Evolutionary conservation across 2,797 vertebrate species (phyloP), one percentile per base, ranked within the genome.

Genomic region (Syngnathus rostellatus): DNA sequence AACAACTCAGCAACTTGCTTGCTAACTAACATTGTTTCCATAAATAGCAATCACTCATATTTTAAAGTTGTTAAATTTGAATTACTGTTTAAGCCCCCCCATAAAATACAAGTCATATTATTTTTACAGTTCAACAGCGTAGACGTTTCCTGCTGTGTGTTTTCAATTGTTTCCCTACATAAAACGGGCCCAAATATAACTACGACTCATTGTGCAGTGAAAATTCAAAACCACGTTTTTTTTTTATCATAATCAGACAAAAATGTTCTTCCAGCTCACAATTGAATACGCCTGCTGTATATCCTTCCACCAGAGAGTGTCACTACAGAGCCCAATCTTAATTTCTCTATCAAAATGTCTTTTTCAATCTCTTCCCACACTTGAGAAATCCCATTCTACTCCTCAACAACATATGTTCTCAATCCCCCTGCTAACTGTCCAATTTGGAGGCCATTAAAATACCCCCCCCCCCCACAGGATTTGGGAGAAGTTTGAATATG

Each of bases 241-340:
- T 17, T 48, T 5, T 17, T 48, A 19, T 48, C 17, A 16, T 48
- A 48, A 48, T 45, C 46, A 48, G 16, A n/a, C 8, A 51, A 48
- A 48, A 37, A 2, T 25, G 53, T n/a, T 21, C 9, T 6, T 58
- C 31, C 55, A 21, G 59, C 10, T 14, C n/a, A 41, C 4, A 6
- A 16, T 12, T 41, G 25, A 62, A 45, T 1, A 3, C n/a, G 25
- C 31, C 19, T 53, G 51, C 82, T 86, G 74, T 87, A 72, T 79
- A 65, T 23, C 39, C 55, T 68, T 45, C 66, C n/a, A 62, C 86
- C 86, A 88, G 85, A 59, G n/a, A 73, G 82, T 74, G 86, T 84
- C 86, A 71, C 71, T 83, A 75, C 73, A 76, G 83, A 81, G 79
- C 73, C 74, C 77, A 54, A 1, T 66, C 57, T 40, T 45, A 2